Evolutionary conservation across 2,797 vertebrate species (phyloP), one percentile per base, ranked within the genome.

Genomic region (Esox lucius): DNA sequence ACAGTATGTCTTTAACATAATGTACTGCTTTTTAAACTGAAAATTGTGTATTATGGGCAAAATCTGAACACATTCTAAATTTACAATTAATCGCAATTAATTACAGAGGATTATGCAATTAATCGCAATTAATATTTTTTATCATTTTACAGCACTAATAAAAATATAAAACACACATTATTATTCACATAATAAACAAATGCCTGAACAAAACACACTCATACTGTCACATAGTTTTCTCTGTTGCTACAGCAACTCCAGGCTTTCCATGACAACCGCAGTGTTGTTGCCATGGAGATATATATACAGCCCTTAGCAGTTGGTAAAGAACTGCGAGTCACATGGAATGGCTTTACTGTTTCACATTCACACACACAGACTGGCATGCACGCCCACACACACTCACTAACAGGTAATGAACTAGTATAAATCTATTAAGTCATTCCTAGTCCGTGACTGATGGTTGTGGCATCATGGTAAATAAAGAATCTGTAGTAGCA

Each of bases 191-290:
- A n/a, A 53, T 67, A 7, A 24, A 69, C 46, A 66, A 13, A 42
- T 33, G 70, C 73, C 73, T 73, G 73, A 56, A 64, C 67, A 68
- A 59, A 74, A 75, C n/a, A 75, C 15, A 75, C 33, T 80, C 77
- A 81, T 75, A 78, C 92, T 91, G 87, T 92, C 93, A 94, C 94
- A 95, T 92, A 93, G 90, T 91, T 94, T 93, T 95, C 93, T 94
- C 92, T 12, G 93, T 95, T 95, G 92, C 95, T 91, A 94, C 74
- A 93, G 95, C 92, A 95, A 95, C 95, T 94, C 92, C 94, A 95
- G 95, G 94, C 94, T 95, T 95, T 95, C 93, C 93, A 93, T 94
- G 95, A 94, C 94, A 95, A 95, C 94, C 91, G 93, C 93, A 93
- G 92, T 91, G 90, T 88, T 81, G 91, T 95, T 94, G 92, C 94